Conservation (phyloP, 35 echinoderm and acorn worm species). For the Eucidaris tribuloides region DNA sequence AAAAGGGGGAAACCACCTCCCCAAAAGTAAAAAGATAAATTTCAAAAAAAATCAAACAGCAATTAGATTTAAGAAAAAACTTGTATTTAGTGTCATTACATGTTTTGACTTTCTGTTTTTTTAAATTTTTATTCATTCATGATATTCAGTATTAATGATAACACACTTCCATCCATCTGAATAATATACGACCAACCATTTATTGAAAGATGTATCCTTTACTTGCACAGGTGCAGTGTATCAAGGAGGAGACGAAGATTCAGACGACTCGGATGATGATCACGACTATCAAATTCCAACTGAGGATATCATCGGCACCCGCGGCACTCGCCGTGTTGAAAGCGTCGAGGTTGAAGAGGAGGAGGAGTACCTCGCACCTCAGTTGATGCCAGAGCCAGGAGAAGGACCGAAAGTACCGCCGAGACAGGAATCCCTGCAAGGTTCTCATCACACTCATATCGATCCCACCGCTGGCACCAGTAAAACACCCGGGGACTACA, state of each 20-base stretch:
- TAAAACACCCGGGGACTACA: background rate
- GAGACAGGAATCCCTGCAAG: constrained; percentile 1
- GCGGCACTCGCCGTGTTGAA: background rate
- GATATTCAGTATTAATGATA: too few relatives aligned
- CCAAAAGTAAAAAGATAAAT: too few relatives aligned
- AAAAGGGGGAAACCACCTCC: too few relatives aligned
- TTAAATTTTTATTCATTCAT: too few relatives aligned
- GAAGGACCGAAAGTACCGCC: background rate
- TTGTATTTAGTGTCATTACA: too few relatives aligned
- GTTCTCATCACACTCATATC: background rate
- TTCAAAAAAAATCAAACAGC: too few relatives aligned
- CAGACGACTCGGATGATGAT: background rate
- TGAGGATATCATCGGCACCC: background rate
- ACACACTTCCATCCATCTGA: too few relatives aligned
- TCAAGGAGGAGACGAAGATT: background rate
- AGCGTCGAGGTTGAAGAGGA: background rate
- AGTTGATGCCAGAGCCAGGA: background rate
- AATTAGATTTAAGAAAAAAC: too few relatives aligned
- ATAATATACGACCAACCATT: background rate
- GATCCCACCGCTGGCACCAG: background rate
- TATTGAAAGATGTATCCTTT: background rate
- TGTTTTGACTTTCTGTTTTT: too few relatives aligned
- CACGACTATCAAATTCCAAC: constrained; percentile 12
- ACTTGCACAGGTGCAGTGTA: background rate
- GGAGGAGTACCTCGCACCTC: constrained; percentile 3